Conservation (phyloP, 1,140 invertebrate species). For the Drosophila serrata region DNA sequence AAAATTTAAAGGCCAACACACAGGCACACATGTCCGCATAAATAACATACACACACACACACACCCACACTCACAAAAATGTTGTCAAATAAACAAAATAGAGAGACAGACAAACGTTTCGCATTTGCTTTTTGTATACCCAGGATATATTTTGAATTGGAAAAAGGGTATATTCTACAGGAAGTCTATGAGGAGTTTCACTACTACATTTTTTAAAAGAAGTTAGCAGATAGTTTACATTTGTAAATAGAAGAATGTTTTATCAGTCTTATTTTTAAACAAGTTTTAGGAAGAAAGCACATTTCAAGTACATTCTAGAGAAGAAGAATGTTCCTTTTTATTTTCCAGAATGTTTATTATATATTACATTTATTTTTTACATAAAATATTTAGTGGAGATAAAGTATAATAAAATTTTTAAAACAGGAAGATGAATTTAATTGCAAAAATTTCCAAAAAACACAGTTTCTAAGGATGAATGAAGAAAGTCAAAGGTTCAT, state of each 20-base stretch:
- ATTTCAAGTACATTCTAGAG: no score
- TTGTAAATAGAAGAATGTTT: not conserved
- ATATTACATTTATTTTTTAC: no score
- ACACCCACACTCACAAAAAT: conserved; percentile 38
- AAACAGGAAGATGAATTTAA: no score
- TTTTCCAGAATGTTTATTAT: no score
- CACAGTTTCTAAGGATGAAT: no score
- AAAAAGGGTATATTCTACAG: not conserved
- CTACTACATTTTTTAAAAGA: not conserved
- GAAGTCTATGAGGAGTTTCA: not conserved
- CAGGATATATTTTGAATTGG: not conserved
- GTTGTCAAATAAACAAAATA: conserved; percentile 81
- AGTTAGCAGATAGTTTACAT: not conserved
- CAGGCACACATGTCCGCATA: conserved; percentile 22
- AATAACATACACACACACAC: conserved; percentile 26
- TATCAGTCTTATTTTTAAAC: no score
- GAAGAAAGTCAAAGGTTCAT: no score
- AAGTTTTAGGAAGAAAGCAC: no score
- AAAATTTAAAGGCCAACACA: conserved; percentile 52
- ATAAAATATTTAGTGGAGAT: no score
- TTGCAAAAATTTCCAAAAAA: no score
- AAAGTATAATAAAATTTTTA: no score
- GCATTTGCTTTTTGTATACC: conserved; percentile 35
- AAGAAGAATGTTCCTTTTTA: no score
- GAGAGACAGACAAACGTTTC: conserved; percentile 62